Conservation (phyloP, 2,113 vertebrate genomes). For the Tragulus kanchil region DNA sequence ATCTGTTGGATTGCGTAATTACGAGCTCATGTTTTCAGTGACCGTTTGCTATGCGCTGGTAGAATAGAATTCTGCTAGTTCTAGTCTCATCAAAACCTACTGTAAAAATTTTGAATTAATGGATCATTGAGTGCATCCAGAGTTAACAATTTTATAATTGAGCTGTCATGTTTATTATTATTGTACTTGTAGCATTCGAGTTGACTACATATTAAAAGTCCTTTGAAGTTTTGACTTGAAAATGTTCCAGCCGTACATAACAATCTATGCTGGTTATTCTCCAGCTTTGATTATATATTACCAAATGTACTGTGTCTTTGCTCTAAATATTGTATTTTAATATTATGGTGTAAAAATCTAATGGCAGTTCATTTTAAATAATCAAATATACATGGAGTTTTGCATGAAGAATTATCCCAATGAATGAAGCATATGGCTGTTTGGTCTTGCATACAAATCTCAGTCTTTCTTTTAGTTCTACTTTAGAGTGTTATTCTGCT, state of each 20-base stretch:
- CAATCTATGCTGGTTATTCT: not conserved
- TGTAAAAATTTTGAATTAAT: constrained; percentile 41
- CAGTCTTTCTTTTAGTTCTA: not conserved
- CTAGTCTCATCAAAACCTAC: constrained; percentile 18
- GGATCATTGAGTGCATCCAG: constrained; percentile 21
- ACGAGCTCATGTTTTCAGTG: not conserved
- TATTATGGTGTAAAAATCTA: constrained; percentile 15
- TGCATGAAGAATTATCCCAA: constrained; percentile 4
- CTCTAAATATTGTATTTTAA: constrained; percentile 66
- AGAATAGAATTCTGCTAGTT: constrained; percentile 7
- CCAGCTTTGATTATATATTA: not conserved
- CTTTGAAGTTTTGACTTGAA: constrained; percentile 56
- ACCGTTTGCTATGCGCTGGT: not conserved
- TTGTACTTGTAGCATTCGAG: constrained; percentile 17
- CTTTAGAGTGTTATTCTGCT: not conserved
- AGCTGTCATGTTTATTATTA: constrained; percentile 38
- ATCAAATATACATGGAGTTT: constrained; percentile 43
- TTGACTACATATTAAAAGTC: constrained; percentile 45
- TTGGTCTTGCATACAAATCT: not conserved
- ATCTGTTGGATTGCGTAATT: not conserved
- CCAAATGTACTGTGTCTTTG: constrained; percentile 34
- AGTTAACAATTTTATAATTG: constrained; percentile 51
- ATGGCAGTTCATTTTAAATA: constrained; percentile 56
- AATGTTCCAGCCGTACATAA: constrained; percentile 9
- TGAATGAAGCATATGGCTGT: not conserved